A percentile compares a stretch with the other conserved stretches of the same genome.
These are phyloP conservation scores for Serripes groenlandicus DNA, from an alignment of 2,888 invertebrate genomes.

Conservation along the genomic window DNA sequence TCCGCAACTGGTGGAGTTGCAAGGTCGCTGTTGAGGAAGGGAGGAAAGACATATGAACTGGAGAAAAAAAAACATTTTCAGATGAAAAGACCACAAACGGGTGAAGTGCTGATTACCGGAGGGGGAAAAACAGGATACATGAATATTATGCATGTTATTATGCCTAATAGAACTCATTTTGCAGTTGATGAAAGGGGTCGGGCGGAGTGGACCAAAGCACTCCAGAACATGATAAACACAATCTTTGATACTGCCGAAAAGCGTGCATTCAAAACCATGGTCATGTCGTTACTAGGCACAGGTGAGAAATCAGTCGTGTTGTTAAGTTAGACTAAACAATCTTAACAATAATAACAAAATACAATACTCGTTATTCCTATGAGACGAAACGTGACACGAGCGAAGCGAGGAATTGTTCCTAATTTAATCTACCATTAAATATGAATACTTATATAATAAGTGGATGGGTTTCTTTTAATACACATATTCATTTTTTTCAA, in stretches of 20 bases:
- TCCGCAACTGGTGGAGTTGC: constrained; percentile 25
- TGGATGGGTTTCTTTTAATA: no score
- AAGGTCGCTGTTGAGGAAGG: constrained; percentile 10
- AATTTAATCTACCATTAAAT: no score
- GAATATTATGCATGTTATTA: constrained; percentile 19
- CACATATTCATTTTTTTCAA: no score
- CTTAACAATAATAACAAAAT: no score
- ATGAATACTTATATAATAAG: no score
- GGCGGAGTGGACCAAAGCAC: background rate
- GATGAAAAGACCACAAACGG: background rate
- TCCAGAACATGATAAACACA: background rate
- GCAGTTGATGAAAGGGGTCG: background rate
- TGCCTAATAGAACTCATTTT: constrained; percentile 3
- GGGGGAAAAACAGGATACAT: constrained; percentile 26
- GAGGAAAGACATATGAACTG: constrained; percentile 9
- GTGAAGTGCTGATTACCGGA: constrained; percentile 17
- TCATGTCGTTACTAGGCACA: constrained; percentile 8
- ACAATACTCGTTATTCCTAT: no score
- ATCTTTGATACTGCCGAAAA: background rate
- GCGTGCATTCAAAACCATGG: background rate
- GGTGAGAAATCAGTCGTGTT: no score
- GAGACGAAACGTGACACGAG: no score
- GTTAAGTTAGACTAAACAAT: no score
- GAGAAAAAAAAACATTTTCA: constrained; percentile 17
- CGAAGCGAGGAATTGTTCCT: no score